phyloP scores from a whole-genome alignment of 2,113 vertebrate species.

The Leptodactylus fuscus region DNA sequence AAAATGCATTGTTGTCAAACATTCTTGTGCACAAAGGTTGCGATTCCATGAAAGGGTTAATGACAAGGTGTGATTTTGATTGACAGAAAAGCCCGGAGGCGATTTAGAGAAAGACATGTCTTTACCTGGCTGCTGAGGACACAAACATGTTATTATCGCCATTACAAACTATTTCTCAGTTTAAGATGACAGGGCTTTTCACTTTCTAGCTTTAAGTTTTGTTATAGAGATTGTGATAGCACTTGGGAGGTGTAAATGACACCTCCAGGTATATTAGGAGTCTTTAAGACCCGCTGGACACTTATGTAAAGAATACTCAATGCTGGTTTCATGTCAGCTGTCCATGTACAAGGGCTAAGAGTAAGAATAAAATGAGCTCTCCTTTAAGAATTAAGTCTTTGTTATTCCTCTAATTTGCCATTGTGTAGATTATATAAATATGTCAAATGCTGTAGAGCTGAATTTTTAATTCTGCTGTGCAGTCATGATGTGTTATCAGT shows the following conservation, averaged over 20 bases:
- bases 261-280: neutral
- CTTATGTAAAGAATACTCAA: neutral
- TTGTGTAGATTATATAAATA: neutral
- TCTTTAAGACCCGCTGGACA: neutral
- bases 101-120: constrained; percentile 41
- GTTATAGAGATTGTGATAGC: constrained; percentile 1
- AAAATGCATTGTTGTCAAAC: neutral
- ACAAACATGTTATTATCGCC: constrained; percentile 56
- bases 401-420: constrained; percentile 24
- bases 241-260: constrained; percentile 11
- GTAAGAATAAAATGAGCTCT: constrained; percentile 32
- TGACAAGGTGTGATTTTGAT: constrained; percentile 43
- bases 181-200: constrained; percentile 54
- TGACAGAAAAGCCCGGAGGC: constrained; percentile 32
- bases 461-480: no score
- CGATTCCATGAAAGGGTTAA: constrained; percentile 38
- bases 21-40: no score
- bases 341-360: neutral
- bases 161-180: constrained; percentile 55
- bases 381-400: neutral
- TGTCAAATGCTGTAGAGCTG: no score
- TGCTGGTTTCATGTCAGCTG: neutral
- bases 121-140: constrained; percentile 49
- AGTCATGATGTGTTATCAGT: no score
- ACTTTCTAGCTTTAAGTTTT: constrained; percentile 34